Percentiles rank a stretch among this genome's conserved stretches.
Evolutionary conservation across 2,888 invertebrate genomes (phyloP).

Genomic region (Pharmacophagus antenor): DNA sequence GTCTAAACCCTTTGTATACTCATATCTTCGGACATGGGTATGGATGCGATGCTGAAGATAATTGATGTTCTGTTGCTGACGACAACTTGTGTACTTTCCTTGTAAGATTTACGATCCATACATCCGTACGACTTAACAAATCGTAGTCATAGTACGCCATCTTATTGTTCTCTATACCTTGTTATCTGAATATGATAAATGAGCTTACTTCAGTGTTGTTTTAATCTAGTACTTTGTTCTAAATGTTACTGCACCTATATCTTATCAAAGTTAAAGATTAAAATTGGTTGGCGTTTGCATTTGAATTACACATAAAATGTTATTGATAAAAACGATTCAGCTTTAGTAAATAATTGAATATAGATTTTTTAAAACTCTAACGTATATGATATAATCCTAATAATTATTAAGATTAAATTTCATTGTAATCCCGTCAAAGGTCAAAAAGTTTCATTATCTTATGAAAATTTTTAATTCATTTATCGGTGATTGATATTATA

Average conservation of each 20-base stretch:
- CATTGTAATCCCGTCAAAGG: background rate
- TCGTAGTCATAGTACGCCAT: slow-evolving; percentile 31
- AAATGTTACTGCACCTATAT: slow-evolving; percentile 7
- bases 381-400: too few species aligned
- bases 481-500: slow-evolving; percentile 48
- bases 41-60: slow-evolving; percentile 20
- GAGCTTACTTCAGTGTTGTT: slow-evolving; percentile 39
- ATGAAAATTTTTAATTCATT: slow-evolving; percentile 39
- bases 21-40: slow-evolving; percentile 10
- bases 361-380: too few species aligned
- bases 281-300: too few species aligned
- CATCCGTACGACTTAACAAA: slow-evolving; percentile 34
- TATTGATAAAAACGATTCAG: too few species aligned
- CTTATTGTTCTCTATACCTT: slow-evolving; percentile 45
- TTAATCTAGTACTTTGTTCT: slow-evolving; percentile 32
- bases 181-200: slow-evolving; percentile 47
- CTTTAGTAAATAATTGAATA: too few species aligned
- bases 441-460: slow-evolving; percentile 19
- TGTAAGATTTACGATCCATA: slow-evolving; percentile 23
- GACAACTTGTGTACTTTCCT: slow-evolving; percentile 23
- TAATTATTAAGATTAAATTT: background rate
- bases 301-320: too few species aligned
- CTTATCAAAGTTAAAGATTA: background rate
- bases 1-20: slow-evolving; percentile 13
- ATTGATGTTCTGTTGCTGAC: slow-evolving; percentile 27